Base-by-base conservation (phyloP, 2,888 invertebrate species). In the Osedax fenrisi region DNA sequence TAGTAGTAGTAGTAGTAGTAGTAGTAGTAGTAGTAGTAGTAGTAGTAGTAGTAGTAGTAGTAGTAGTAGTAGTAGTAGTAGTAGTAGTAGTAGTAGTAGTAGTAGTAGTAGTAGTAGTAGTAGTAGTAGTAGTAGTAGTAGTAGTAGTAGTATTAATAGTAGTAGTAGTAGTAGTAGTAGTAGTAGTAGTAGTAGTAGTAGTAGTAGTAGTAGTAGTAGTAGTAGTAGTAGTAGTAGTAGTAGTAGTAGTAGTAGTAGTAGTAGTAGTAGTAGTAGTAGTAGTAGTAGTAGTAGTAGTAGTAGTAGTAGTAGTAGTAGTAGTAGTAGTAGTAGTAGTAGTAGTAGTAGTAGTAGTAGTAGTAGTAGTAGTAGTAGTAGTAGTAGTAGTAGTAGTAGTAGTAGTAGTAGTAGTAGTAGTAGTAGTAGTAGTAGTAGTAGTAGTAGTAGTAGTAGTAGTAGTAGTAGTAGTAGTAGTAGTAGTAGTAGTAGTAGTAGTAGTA, bases 261-360 rank as follows among this genome's bases (percentile, higher is more conserved):
- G 61, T 61, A 61, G 61, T 61, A 61, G 61, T 61, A 61, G 61
- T 61, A 61, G 61, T 61, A 61, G 61, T 61, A 61, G 61, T 61
- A 61, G 61, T 61, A 61, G 61, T 61, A 61, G 61, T 61, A 61
- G 61, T 61, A 61, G 61, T 61, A 61, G 61, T 61, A 61, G 61
- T 61, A 61, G 61, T 61, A 61, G 61, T 61, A 61, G 61, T 61
- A 61, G 61, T 61, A 61, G 61, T 61, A 61, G 61, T 61, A 61
- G 61, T 61, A 61, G 61, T 2, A 61, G 61, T 61, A 61, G 61
- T 61, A 61, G 61, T 2, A 61, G 61, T 61, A 61, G 61, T 61
- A 61, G 61, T 61, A 61, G 61, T 61, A 61, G 61, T 61, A 61
- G 61, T 61, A 61, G 61, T 61, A 61, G 61, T 61, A 61, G 61